Base-by-base conservation (phyloP, 2,113 vertebrate genomes). In the Aspidoscelis tigris region DNA sequence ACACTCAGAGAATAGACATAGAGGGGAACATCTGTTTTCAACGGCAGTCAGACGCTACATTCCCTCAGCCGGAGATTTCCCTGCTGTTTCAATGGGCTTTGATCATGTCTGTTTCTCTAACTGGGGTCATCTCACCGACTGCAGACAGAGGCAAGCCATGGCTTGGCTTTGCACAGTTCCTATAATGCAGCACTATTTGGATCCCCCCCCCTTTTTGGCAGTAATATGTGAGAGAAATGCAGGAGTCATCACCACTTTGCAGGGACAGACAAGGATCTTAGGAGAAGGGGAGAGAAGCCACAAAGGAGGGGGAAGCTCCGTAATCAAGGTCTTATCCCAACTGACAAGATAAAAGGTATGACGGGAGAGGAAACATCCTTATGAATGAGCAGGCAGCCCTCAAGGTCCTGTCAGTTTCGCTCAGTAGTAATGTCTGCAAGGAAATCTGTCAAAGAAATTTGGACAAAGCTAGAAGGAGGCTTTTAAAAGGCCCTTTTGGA, bases 11-110 rank as follows among this genome's bases (percentile, higher is more conserved):
- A 88, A 84, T 11, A 92, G 92, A 91, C 88, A 91, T 91, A 66
- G 82, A 91, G 91, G 80, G 88, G 86, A 94, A 93, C 93, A 95
- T 90, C 94, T 95, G 94, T 90, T 95, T 92, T 82, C 87, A 66
- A 6, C 88, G 84, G 84, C 86, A 55, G 83, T 90, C 88, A 92
- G 90, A 11, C 18, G 68, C 1, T 0, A 79, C 1, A 1, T 21
- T 95, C 92, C 91, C 58, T 88, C 0, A 81, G 88, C 88, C 86
- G 21, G 86, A 0, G 2, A 88, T 91, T 92, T 87, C 86, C 85
- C 88, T 89, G 84, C 89, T 12, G 44, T 90, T 84, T 84, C 88
- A 4, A 1, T 64, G 89, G 86, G 90, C 85, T 91, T 50, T 71
- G 86, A 91, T 90, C 84, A 88, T 90, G 84, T 26, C 84, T 64